Evolutionary conservation across 2,113 vertebrate species (phyloP).

Genomic region (Psittacara wagleri): DNA sequence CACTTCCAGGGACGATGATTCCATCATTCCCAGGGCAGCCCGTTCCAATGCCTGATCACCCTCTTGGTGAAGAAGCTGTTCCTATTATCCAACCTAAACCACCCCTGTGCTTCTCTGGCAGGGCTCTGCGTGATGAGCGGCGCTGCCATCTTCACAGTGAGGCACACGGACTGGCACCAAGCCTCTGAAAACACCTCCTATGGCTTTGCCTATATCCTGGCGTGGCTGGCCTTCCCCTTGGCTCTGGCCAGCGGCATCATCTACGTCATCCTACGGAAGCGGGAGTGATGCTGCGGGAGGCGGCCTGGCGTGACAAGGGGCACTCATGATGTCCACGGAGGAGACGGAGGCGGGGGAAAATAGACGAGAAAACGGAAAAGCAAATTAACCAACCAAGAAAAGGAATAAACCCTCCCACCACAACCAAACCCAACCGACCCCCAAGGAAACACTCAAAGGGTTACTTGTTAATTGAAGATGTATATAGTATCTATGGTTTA

Average conservation of each 20-base stretch:
- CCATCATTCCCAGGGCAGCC: neutral
- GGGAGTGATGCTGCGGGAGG: slow-evolving; percentile 78
- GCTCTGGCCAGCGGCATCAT: slow-evolving; percentile 90
- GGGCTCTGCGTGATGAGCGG: slow-evolving; percentile 94
- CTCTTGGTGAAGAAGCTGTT: neutral
- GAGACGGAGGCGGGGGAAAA: slow-evolving; percentile 50
- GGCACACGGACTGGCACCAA: slow-evolving; percentile 82
- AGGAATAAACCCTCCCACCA: slow-evolving; percentile 19
- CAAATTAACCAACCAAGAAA: slow-evolving; percentile 15
- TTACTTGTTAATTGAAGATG: slow-evolving; percentile 94
- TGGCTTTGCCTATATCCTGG: slow-evolving; percentile 93
- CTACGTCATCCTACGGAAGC: slow-evolving; percentile 96
- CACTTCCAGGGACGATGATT: neutral
- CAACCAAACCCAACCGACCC: slow-evolving; percentile 37
- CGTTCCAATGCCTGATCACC: neutral
- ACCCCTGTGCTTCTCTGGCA: slow-evolving; percentile 20
- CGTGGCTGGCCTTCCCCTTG: slow-evolving; percentile 94
- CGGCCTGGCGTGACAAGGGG: neutral
- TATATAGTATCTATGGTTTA: slow-evolving; percentile 99
- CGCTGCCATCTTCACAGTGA: slow-evolving; percentile 93
- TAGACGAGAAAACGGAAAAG: slow-evolving; percentile 64
- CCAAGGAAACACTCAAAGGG: slow-evolving; percentile 61
- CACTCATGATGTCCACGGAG: slow-evolving; percentile 24
- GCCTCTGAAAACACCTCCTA: slow-evolving; percentile 52
- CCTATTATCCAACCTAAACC: neutral